Base-by-base conservation (phyloP, 2,888 invertebrate species). In the Calameuta pallipes region DNA sequence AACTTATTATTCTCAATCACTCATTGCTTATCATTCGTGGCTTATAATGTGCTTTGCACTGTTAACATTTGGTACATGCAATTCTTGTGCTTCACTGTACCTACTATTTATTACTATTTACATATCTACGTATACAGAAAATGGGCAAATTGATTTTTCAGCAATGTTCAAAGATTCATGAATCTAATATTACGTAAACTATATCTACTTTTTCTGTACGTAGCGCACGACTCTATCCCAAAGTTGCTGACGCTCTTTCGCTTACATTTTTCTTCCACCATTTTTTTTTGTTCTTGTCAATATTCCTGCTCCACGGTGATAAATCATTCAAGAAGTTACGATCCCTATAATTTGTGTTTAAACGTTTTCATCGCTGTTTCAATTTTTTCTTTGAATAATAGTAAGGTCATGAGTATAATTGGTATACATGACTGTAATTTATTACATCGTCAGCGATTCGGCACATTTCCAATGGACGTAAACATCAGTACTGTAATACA, bases 1-100 rank as follows among this genome's bases (percentile, higher is more conserved):
- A 56, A 56, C 9, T 23, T 56, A 56, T 23, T 56, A 56, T 56
- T 56, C 56, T 71, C 71, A 15, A 71, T 81, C 81, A 84, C 84
- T 83, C 87, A 88, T 86, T 81, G 89, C 89, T 90, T 89, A 82
- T 84, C 83, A 82, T 84, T 87, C 86, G 85, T 82, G 81, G 90
- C 90, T 90, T 89, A 81, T 86, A 85, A 84, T 85, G 87, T 86
- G 83, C 84, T 85, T 85, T 76, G 84, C 83, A 86, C 82, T 83
- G 11, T 87, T 87, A 88, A 88, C 87, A 86, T 79, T 80, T 78
- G 87, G 83, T 86, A 87, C 87, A 82, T 85, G 85, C 83, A 82
- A 87, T 84, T 82, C 86, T 85, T 85, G 83, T 86, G 85, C 87
- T 85, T 85, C 56, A 85, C 81, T 86, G 84, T 86, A 85, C 86